Percentiles rank a stretch among this genome's conserved stretches.
Conservation (phyloP, 2,888 invertebrate genomes). For the Acronicta leporina region DNA sequence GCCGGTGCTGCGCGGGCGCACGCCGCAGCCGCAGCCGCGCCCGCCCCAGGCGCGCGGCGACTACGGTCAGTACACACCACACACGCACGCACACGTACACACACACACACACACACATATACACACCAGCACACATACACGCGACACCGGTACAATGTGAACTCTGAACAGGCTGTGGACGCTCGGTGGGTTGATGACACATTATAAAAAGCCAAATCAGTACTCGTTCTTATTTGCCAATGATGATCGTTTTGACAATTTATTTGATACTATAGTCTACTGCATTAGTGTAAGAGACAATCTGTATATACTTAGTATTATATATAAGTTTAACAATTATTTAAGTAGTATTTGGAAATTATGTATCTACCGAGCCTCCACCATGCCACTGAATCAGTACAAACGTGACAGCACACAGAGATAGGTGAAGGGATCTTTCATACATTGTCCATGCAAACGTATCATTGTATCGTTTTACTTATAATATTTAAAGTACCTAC, state of each 20-base stretch:
- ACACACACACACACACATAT: constrained; percentile 21
- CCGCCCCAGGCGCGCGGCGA: constrained; percentile 94
- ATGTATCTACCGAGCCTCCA: constrained; percentile 41
- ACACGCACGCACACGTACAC: constrained; percentile 37
- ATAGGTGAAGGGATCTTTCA: constrained; percentile 63
- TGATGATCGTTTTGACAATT: no score
- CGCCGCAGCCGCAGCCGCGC: constrained; percentile 85
- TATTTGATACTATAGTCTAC: no score
- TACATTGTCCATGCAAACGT: constrained; percentile 16
- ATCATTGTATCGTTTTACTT: constrained; percentile 18
- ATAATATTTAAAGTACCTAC: neutral
- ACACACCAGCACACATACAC: constrained; percentile 32
- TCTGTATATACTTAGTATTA: no score
- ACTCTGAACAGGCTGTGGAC: constrained; percentile 4
- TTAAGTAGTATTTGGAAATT: neutral
- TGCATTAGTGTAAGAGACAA: no score
- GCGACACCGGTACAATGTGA: constrained; percentile 2
- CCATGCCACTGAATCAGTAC: constrained; percentile 39
- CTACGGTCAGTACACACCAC: constrained; percentile 93
- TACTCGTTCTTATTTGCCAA: no score
- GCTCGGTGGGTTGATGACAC: neutral
- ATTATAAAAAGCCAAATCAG: no score
- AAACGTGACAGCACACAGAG: constrained; percentile 53
- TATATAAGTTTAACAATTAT: no score
- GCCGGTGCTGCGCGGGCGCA: constrained; percentile 92